Evolutionary conservation across 2,113 vertebrate genomes (phyloP), one percentile per base, ranked within the genome.

Genomic region (Salminus brasiliensis): DNA sequence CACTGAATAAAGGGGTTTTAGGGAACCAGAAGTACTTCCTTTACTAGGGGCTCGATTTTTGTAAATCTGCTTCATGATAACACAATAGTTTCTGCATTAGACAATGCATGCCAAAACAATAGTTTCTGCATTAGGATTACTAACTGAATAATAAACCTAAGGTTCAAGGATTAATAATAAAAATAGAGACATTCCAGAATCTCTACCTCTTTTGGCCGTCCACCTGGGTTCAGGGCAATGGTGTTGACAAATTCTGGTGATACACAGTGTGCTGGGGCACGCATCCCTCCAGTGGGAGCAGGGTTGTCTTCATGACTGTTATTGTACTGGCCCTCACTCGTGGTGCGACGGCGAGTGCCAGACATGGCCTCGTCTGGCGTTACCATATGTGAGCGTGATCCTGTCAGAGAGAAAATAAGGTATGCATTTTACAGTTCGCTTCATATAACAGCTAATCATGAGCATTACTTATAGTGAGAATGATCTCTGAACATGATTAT

Each of bases 321-420:
- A 84, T 97, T 95, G 88, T 97, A 96, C 85, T 97, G 96, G 55
- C 96, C 95, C 86, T 98, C 95, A 0, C 96, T 98, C 83, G 95
- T 95, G 3, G 92, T 95, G 74, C 93, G 91, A 83, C 94, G 94
- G 23, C 93, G 91, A 10, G 91, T 83, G 0, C 88, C 91, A 36
- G 90, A 85, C 0, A 90, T 68, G 0, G 85, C 89, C 81, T 95
- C 95, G 47, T 96, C 93, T 0, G 91, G 93, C 65, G 93, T 91
- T 88, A 94, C 96, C 71, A 94, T 96, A 69, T 88, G 92, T 53
- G 96, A 93, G 74, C 95, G 94, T 16, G 94, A 93, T 52, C 96
- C 97, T 99, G 80, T 36, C 49, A 72, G 9, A 34, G 21, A 25
- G 13, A 57, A 69, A 83, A 55, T 4, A 18, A 23, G 53, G 32